Conservation (phyloP, 2,113 vertebrate species). For the Grantiella picta region DNA sequence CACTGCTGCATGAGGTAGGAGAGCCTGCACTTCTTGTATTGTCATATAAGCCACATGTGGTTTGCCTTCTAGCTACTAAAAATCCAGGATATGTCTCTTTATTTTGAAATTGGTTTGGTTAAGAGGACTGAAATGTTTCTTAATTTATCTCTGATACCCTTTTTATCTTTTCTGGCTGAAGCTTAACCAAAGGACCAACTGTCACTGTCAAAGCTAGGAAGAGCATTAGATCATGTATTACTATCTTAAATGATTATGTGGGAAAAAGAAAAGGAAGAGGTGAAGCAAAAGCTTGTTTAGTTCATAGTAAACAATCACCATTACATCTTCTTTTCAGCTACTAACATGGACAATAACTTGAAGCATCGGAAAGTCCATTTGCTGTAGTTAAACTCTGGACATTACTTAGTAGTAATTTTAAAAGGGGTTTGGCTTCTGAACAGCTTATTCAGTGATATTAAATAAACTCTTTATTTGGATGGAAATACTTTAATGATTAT, state of each 20-base stretch:
- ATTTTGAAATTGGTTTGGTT: not conserved
- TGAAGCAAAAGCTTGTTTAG: not conserved
- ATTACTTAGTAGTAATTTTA: not conserved
- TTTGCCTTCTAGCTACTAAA: not conserved
- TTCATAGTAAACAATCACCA: not conserved
- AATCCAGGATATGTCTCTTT: not conserved
- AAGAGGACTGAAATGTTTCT: not conserved
- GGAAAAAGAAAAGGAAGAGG: not conserved
- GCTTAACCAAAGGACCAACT: not conserved
- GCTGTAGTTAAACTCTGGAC: not conserved
- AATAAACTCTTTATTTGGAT: not conserved
- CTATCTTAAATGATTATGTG: not conserved
- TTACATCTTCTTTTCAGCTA: not conserved
- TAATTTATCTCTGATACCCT: not conserved
- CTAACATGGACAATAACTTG: not conserved
- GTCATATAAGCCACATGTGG: not conserved
- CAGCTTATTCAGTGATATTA: not conserved
- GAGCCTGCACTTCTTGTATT: not conserved
- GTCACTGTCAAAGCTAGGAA: not conserved
- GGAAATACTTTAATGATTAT: not conserved
- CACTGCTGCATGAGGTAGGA: constrained; percentile 89
- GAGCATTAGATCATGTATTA: not conserved
- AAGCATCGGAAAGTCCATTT: not conserved
- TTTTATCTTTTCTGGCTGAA: not conserved
- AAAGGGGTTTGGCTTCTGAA: not conserved